These are phyloP conservation scores for Catalaphyllia jardinei DNA, from an alignment of 64 coral and sea anemone genomes.

Conservation along the genomic window DNA sequence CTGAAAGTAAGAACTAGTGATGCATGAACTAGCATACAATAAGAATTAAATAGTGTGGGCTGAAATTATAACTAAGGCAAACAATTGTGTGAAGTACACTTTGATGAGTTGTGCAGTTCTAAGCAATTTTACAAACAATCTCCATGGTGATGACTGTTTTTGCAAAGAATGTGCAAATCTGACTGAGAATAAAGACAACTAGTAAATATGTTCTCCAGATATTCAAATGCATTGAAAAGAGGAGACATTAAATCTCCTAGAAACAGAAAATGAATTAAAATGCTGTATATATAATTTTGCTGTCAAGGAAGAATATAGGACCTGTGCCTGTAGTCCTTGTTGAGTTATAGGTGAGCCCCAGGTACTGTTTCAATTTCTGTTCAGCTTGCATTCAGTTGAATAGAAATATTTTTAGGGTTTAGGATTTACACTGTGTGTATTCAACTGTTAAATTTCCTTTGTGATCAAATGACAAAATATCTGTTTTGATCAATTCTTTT, in stretches of 20 bases:
- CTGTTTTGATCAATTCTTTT: not conserved
- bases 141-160: not conserved
- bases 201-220: not conserved
- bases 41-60: too few relatives aligned
- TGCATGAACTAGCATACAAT: too few relatives aligned
- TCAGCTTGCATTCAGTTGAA: too few relatives aligned
- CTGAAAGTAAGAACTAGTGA: too few relatives aligned
- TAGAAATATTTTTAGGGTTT: not conserved
- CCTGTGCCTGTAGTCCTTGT: not conserved
- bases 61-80: too few relatives aligned
- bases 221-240: not conserved
- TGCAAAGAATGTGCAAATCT: slow-evolving; percentile 17
- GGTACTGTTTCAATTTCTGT: not conserved
- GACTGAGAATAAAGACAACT: not conserved
- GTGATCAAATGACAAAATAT: not conserved
- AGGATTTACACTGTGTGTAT: not conserved
- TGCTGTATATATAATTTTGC: not conserved
- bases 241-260: not conserved
- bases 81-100: too few relatives aligned
- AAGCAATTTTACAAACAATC: not conserved
- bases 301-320: not conserved
- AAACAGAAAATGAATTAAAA: not conserved
- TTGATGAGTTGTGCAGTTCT: not conserved
- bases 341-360: not conserved
- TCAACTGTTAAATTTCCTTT: not conserved